These are phyloP conservation scores for Marasmarcha lunaedactyla DNA, from an alignment of 2,888 invertebrate genomes.

Conservation along the genomic window DNA sequence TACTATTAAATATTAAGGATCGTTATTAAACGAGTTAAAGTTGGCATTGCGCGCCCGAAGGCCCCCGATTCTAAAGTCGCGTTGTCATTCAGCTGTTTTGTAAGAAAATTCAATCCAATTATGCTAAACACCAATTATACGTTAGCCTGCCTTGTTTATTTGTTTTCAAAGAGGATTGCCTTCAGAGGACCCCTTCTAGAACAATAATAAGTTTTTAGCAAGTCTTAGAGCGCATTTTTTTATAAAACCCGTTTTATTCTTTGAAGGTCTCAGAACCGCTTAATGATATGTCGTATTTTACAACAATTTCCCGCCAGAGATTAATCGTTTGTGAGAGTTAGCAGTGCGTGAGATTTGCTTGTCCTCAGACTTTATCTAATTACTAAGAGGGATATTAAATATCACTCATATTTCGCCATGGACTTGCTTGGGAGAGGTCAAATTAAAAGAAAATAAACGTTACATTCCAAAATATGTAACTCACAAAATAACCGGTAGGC, in stretches of 20 bases:
- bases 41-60: not conserved
- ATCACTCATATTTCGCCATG: too few relatives aligned
- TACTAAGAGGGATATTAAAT: too few relatives aligned
- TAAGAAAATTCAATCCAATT: slow-evolving; percentile 40
- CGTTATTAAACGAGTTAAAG: too few relatives aligned
- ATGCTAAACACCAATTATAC: slow-evolving; percentile 42
- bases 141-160: slow-evolving; percentile 31
- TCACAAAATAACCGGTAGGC: too few relatives aligned
- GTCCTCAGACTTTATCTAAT: too few relatives aligned
- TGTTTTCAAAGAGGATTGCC: slow-evolving; percentile 33
- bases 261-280: slow-evolving; percentile 19
- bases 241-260: slow-evolving; percentile 22
- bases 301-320: slow-evolving; percentile 50
- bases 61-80: not conserved
- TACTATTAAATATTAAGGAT: too few relatives aligned
- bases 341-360: too few relatives aligned
- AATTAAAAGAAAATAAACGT: too few relatives aligned
- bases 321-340: slow-evolving; percentile 22
- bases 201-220: slow-evolving; percentile 24
- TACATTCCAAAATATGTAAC: too few relatives aligned
- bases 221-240: slow-evolving; percentile 22
- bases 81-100: slow-evolving; percentile 17
- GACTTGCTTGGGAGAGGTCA: too few relatives aligned
- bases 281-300: slow-evolving; percentile 37
- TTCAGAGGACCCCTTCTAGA: slow-evolving; percentile 31